These are phyloP conservation scores for Galerucella nymphaeae DNA, from an alignment of 2,888 invertebrate species.

Conservation along the genomic window DNA sequence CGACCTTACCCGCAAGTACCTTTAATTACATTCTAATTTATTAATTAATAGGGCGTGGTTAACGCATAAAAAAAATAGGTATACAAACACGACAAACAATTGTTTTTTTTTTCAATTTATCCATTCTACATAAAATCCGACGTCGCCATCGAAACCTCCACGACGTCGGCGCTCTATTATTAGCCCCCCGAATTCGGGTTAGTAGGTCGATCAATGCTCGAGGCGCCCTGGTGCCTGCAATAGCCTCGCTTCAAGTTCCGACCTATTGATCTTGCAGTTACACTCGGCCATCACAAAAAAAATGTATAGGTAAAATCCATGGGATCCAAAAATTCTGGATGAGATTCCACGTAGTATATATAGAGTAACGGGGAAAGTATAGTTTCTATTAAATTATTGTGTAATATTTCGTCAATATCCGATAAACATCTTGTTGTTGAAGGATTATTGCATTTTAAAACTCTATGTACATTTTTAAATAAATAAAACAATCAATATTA, in stretches of 20 bases:
- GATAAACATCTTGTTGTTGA: too few species aligned
- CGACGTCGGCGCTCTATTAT: conserved; percentile 46
- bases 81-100: neutral
- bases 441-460: too few species aligned
- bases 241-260: conserved; percentile 52
- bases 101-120: conserved; percentile 1
- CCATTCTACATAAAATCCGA: conserved; percentile 6
- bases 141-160: conserved; percentile 6
- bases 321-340: neutral
- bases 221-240: conserved; percentile 57
- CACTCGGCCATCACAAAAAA: neutral
- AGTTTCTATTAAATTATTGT: too few species aligned
- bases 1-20: too few species aligned
- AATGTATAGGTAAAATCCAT: neutral
- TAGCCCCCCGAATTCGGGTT: conserved; percentile 51
- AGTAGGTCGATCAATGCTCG: conserved; percentile 58
- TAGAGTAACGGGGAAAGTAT: too few species aligned
- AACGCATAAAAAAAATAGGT: too few species aligned
- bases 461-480: too few species aligned
- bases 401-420: too few species aligned
- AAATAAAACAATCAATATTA: too few species aligned
- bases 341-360: too few species aligned
- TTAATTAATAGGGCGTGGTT: too few species aligned
- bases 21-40: too few species aligned
- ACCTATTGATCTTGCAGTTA: conserved; percentile 48